phyloP scores from a whole-genome alignment of 2,888 invertebrate species.

The Microctonus hyperodae region DNA sequence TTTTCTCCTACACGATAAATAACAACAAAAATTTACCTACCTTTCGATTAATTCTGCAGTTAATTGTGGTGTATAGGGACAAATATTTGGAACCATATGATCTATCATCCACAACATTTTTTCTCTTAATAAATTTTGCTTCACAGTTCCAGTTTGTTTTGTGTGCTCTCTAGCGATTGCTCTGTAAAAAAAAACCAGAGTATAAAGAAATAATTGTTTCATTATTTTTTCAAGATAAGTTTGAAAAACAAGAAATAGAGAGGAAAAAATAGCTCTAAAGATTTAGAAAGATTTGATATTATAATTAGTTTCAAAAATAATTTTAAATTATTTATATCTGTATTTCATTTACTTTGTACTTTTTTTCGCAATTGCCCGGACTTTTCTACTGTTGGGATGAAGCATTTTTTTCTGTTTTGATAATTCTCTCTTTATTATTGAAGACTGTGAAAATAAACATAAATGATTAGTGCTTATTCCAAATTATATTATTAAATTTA shows the following conservation, averaged over 20 bases:
- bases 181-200: conserved; percentile 54
- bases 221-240: too few relatives aligned
- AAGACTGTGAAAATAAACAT: conserved; percentile 38
- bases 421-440: conserved; percentile 44
- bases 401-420: conserved; percentile 53
- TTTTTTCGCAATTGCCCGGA: conserved; percentile 75
- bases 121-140: conserved; percentile 77
- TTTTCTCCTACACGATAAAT: too few relatives aligned
- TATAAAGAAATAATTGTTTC: background rate
- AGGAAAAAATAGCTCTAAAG: conserved; percentile 19
- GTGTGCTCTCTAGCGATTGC: conserved; percentile 68
- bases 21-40: conserved; percentile 59
- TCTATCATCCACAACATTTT: conserved; percentile 82
- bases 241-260: conserved; percentile 18
- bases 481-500: background rate
- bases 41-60: conserved; percentile 68
- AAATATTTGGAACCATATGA: conserved; percentile 67
- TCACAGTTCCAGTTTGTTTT: conserved; percentile 73
- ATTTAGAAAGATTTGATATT: too few relatives aligned
- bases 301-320: too few relatives aligned
- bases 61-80: conserved; percentile 69
- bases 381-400: conserved; percentile 88
- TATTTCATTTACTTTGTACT: conserved; percentile 67
- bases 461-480: conserved; percentile 58
- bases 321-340: background rate